phyloP scores from a whole-genome alignment of 2,888 invertebrate species.

The Trissolcus japonicus region DNA sequence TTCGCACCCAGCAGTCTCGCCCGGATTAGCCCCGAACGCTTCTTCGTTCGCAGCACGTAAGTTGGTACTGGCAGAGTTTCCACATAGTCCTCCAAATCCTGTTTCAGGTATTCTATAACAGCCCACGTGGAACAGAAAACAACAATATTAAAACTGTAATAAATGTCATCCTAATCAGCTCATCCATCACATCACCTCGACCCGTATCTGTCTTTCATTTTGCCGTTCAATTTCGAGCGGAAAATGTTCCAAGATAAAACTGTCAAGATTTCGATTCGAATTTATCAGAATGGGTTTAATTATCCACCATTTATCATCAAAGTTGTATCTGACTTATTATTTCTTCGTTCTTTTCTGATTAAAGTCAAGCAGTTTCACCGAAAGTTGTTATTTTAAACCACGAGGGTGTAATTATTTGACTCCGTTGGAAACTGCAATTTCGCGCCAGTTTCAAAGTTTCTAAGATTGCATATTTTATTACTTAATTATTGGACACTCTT shows the following conservation, averaged over 20 bases:
- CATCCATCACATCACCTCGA: neutral
- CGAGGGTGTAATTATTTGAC: neutral
- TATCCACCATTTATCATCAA: neutral
- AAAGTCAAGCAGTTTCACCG: neutral
- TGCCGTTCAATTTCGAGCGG: neutral
- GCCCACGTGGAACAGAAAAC: neutral
- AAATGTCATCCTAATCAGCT: slow-evolving; percentile 21
- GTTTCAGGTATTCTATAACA: slow-evolving; percentile 88
- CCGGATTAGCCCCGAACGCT: slow-evolving; percentile 95
- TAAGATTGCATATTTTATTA: too few species aligned
- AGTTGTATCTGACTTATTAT: neutral
- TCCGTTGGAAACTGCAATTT: slow-evolving; percentile 1
- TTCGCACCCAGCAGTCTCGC: slow-evolving; percentile 96
- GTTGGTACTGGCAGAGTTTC: slow-evolving; percentile 90
- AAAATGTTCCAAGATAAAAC: too few species aligned
- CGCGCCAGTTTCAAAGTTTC: too few species aligned
- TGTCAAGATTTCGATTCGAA: too few species aligned
- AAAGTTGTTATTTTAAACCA: slow-evolving; percentile 3
- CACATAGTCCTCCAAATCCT: slow-evolving; percentile 92
- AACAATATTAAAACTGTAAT: neutral
- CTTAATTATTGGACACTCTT: too few species aligned
- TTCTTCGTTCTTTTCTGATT: neutral
- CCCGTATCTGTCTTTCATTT: neutral
- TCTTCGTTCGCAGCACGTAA: slow-evolving; percentile 91
- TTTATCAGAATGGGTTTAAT: neutral